These are phyloP conservation scores for Monomorium pharaonis DNA, from an alignment of 1,140 invertebrate species.

Conservation along the genomic window DNA sequence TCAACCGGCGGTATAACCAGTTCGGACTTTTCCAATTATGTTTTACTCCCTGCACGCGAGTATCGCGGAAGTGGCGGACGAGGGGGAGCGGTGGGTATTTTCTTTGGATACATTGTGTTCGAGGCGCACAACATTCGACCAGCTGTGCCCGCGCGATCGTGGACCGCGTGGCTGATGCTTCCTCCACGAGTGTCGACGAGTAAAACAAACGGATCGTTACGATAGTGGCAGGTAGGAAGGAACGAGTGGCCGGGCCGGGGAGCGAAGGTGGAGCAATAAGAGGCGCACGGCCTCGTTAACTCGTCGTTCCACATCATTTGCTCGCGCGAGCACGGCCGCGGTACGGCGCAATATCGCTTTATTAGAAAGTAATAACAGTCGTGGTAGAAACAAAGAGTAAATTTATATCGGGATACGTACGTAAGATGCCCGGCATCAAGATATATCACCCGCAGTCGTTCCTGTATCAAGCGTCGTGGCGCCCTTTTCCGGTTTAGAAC, in stretches of 20 bases:
- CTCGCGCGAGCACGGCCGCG: conserved; percentile 55
- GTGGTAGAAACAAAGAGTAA: conserved; percentile 63
- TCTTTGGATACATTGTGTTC: not conserved
- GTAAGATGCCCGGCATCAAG: conserved; percentile 63
- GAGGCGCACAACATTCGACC: conserved; percentile 32
- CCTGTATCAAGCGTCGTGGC: conserved; percentile 53
- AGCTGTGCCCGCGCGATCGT: conserved; percentile 17
- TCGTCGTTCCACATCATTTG: conserved; percentile 76
- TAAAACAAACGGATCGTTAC: conserved; percentile 71
- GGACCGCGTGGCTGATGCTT: conserved; percentile 51
- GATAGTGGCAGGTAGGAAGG: conserved; percentile 56
- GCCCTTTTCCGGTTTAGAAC: conserved; percentile 47
- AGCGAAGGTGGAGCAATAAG: conserved; percentile 40
- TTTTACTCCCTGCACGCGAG: conserved; percentile 14
- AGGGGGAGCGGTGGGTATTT: not conserved
- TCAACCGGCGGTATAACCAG: not conserved
- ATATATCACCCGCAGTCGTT: conserved; percentile 65
- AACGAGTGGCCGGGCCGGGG: conserved; percentile 5
- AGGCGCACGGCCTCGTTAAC: conserved; percentile 73
- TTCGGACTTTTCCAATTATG: conserved; percentile 5
- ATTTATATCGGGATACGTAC: conserved; percentile 68
- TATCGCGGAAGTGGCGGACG: not conserved
- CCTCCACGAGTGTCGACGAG: conserved; percentile 44
- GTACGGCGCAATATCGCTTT: conserved; percentile 72
- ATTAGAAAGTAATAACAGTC: conserved; percentile 78